Base-by-base conservation (phyloP, 2,888 invertebrate genomes). In the Campoletis raptor region DNA sequence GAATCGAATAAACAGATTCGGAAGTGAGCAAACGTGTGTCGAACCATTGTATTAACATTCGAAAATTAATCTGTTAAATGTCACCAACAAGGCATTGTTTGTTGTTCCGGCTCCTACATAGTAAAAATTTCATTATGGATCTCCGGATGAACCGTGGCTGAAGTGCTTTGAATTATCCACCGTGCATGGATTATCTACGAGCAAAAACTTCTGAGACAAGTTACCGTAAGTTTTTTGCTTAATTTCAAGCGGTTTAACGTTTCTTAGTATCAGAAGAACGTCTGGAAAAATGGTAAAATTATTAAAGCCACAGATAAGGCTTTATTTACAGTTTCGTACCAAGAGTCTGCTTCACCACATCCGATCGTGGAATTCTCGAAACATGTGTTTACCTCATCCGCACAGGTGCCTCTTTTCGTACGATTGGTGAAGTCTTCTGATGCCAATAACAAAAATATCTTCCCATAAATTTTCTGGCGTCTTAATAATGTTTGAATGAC, bases 361-460 rank as follows among this genome's bases (percentile, higher is more conserved):
- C 24, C 57, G 24, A 57, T 57, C 3, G 24, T 57, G 57, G 57
- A 57, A 57, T 57, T 3, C 21, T 57, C 21, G 24, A 57, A 18
- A 57, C 57, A 24, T 24, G 24, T 24, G 54, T 57, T 57, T 57
- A 57, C 57, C 57, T 57, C 57, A 57, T 57, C 57, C 57, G 57
- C 57, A 24, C 57, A 57, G 57, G 57, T 57, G 57, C 24, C 57
- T 57, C 57, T n/a, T 57, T 57, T 24, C 21, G 57, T 18, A 57
- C 57, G 12, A 4, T 10, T 10, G 24, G 12, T 57, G 57, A 9
- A 12, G 12, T 57, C 9, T 57, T 24, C 10, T n/a, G n/a, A n/a
- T 24, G 57, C 57, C 9, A 57, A 57, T 12, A 24, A 10, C 57
- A 24, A 21, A 24, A 21, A 57, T 57, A 57, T 24, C 57, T 10